Evolutionary conservation across 2,888 invertebrate genomes (phyloP).

Genomic region (Noctua janthina): DNA sequence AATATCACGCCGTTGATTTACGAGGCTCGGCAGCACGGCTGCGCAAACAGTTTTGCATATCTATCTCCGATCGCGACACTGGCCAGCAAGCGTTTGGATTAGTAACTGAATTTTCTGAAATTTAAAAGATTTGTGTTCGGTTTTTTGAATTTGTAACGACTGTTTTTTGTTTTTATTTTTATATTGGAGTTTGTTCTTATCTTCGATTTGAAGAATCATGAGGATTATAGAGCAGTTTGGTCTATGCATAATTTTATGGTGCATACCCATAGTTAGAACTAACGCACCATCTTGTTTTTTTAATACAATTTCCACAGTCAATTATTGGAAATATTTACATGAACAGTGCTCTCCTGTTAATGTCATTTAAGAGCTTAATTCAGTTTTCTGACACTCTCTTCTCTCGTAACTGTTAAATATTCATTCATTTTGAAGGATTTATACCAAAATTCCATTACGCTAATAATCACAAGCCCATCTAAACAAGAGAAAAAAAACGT

Average conservation of each 20-base stretch:
- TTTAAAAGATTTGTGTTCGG: conserved; percentile 43
- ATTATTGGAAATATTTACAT: background rate
- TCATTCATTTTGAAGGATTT: conserved; percentile 46
- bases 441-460: conserved; percentile 60
- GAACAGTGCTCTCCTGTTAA: background rate
- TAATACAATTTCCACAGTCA: background rate
- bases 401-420: conserved; percentile 23
- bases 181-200: background rate
- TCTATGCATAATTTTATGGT: background rate
- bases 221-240: background rate
- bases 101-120: conserved; percentile 60
- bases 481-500: conserved; percentile 52
- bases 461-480: conserved; percentile 62
- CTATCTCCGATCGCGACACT: conserved; percentile 65
- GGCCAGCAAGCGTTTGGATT: conserved; percentile 58
- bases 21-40: conserved; percentile 42
- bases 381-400: background rate
- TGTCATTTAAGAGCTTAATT: background rate
- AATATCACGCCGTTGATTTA: conserved; percentile 69
- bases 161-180: background rate
- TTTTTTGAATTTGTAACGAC: background rate
- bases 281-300: background rate
- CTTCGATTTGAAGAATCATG: background rate
- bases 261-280: background rate
- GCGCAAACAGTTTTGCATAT: conserved; percentile 72